phyloP scores from a whole-genome alignment of 2,113 vertebrate species.

The Gymnarchus niloticus region DNA sequence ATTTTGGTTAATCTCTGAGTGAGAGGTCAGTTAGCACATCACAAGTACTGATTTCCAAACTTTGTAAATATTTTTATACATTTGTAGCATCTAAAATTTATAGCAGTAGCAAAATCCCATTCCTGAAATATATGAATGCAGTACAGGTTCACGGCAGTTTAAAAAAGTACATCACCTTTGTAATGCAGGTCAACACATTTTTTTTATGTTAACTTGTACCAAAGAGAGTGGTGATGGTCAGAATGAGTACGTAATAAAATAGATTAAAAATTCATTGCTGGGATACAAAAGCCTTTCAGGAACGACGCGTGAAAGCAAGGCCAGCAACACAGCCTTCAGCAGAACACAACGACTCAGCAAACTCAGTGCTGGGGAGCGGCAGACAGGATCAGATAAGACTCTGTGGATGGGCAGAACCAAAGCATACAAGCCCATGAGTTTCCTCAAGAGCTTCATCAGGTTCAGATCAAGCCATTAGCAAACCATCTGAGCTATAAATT shows the following conservation, averaged over 20 bases:
- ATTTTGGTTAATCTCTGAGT: slow-evolving; percentile 12
- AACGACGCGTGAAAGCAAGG: neutral
- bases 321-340: neutral
- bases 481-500: neutral
- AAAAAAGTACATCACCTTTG: neutral
- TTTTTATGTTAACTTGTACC: neutral
- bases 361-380: neutral
- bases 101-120: neutral
- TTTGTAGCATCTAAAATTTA: neutral
- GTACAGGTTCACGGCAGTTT: too few relatives aligned
- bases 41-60: neutral
- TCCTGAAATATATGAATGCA: neutral
- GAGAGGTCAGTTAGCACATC: neutral
- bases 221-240: neutral
- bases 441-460: neutral
- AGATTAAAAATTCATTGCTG: neutral
- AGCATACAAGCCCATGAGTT: neutral
- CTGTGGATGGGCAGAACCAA: too few relatives aligned
- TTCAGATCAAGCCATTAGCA: neutral
- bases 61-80: neutral
- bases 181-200: too few relatives aligned
- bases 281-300: neutral
- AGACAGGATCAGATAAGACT: neutral
- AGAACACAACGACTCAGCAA: neutral
- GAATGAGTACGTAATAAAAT: too few relatives aligned